A percentile compares a stretch with the other conserved stretches of the same genome.
These are phyloP conservation scores for Eurystomus glaucurus DNA, from an alignment of 2,797 vertebrate species.

Conservation along the genomic window DNA sequence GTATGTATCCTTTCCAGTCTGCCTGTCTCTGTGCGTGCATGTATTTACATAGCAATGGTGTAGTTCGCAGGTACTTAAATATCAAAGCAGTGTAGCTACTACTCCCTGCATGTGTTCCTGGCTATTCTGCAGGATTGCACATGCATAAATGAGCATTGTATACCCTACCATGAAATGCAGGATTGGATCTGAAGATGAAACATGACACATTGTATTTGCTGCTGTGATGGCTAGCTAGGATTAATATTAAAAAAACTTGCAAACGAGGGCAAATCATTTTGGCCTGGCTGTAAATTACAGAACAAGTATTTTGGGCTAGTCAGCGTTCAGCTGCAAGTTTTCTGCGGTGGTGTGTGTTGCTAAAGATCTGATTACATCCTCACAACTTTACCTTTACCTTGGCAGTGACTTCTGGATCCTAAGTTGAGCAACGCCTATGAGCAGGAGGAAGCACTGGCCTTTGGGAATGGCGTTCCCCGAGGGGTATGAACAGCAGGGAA, in stretches of 20 bases:
- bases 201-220: background rate
- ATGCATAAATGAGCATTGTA: background rate
- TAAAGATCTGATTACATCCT: background rate
- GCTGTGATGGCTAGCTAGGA: background rate
- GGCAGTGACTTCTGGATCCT: background rate
- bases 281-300: background rate
- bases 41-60: constrained; percentile 22
- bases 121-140: background rate
- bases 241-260: background rate
- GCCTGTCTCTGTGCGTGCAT: background rate
- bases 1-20: constrained; percentile 30
- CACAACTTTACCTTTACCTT: background rate
- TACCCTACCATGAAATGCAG: background rate
- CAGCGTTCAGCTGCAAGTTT: background rate
- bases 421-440: background rate
- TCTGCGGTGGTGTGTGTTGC: accelerated
- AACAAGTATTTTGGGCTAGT: background rate
- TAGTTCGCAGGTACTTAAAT: constrained; percentile 37
- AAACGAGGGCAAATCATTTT: background rate
- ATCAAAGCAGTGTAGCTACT: constrained; percentile 30
- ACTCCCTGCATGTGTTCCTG: background rate
- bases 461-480: background rate
- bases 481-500: background rate
- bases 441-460: background rate
- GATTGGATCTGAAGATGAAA: background rate